phyloP scores from a whole-genome alignment of 2,113 vertebrate species.

The Colistium nudipinnis region DNA sequence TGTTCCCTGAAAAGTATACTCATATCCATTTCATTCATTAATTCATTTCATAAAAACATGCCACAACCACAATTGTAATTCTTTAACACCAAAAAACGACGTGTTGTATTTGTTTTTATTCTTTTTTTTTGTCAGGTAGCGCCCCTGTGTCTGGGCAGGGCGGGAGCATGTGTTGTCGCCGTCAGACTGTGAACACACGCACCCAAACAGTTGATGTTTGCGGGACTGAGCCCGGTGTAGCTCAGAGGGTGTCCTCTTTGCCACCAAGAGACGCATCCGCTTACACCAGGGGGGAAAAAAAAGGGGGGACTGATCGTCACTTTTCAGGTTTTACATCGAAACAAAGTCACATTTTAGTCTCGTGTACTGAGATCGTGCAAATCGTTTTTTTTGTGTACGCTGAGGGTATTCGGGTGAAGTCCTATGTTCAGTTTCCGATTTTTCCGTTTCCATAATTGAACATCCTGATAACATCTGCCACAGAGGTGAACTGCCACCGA shows the following conservation, averaged over 20 bases:
- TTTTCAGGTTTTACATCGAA: constrained; percentile 16
- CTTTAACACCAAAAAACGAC: no score
- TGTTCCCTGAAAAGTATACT: neutral
- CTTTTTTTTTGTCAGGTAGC: constrained; percentile 84
- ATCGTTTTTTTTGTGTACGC: neutral
- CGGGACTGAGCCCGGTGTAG: neutral
- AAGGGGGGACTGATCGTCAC: neutral
- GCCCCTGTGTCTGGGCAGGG: constrained; percentile 93
- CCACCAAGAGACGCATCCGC: neutral
- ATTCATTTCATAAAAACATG: no score
- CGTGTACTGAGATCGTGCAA: no score
- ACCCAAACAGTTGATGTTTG: neutral
- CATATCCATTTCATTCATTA: neutral
- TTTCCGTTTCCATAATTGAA: constrained; percentile 10
- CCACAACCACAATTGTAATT: neutral
- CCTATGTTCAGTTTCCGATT: neutral
- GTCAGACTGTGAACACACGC: constrained; percentile 87
- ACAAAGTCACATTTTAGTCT: constrained; percentile 11
- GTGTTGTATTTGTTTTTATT: no score
- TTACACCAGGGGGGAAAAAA: neutral
- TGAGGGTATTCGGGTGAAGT: neutral
- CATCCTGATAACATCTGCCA: constrained; percentile 6
- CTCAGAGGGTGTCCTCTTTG: neutral
- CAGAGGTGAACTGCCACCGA: constrained; percentile 13
- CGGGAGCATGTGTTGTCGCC: constrained; percentile 93